Evolutionary conservation across 2,797 vertebrate species (phyloP).

Genomic region (Chelon labrosus): DNA sequence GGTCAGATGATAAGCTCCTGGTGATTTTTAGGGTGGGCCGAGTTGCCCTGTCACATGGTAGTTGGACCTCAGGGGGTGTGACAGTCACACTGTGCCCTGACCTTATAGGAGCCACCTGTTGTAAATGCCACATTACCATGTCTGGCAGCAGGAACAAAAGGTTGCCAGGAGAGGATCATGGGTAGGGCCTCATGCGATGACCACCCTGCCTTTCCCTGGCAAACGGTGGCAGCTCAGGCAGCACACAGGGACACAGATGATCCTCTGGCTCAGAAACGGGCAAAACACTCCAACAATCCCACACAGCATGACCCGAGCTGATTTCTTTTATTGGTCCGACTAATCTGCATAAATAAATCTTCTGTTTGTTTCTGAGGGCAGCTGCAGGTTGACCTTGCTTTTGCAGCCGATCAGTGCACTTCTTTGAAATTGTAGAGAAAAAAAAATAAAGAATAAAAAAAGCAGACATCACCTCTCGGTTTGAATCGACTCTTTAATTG

Average conservation of each 20-base stretch:
- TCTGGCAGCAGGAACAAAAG: conserved; percentile 64
- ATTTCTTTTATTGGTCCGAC: conserved; percentile 28
- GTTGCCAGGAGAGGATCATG: conserved; percentile 62
- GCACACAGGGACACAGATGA: conserved; percentile 41
- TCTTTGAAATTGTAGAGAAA: background rate
- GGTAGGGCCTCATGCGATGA: conserved; percentile 42
- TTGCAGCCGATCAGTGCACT: background rate
- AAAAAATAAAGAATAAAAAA: conserved; percentile 5
- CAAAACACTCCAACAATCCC: conserved; percentile 29
- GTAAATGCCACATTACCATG: conserved; percentile 83
- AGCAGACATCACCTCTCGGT: conserved; percentile 28
- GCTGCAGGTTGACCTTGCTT: conserved; percentile 41
- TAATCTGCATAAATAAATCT: conserved; percentile 50
- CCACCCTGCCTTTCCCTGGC: conserved; percentile 31
- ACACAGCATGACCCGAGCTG: conserved; percentile 18
- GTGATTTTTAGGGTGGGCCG: conserved; percentile 34
- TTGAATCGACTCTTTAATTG: conserved; percentile 74
- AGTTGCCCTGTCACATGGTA: conserved; percentile 54
- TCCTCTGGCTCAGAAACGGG: conserved; percentile 44
- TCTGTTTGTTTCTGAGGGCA: conserved; percentile 26
- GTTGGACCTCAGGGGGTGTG: conserved; percentile 66
- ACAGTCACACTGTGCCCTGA: conserved; percentile 77
- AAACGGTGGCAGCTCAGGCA: conserved; percentile 38
- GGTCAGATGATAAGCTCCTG: conserved; percentile 46
- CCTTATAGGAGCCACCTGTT: conserved; percentile 77